These are phyloP conservation scores for Noctuana brunneofusca DNA, from an alignment of 2,888 invertebrate species.

Conservation along the genomic window DNA sequence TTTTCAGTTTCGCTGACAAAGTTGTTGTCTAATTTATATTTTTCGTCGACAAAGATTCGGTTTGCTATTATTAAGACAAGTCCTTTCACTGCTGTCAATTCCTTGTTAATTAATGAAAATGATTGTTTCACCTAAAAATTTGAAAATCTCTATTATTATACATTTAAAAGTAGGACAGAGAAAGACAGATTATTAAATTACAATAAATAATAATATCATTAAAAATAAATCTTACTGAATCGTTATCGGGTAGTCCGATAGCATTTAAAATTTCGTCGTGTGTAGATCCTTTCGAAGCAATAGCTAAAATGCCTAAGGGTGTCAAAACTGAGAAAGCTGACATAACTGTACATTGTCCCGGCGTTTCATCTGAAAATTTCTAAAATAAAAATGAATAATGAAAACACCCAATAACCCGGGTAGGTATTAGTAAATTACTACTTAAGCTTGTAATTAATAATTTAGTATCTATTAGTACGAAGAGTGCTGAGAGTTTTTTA, in stretches of 20 bases:
- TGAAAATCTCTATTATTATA: no score
- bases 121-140: background rate
- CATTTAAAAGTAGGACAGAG: no score
- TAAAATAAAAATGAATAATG: background rate
- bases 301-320: slow-evolving; percentile 12
- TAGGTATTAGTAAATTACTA: background rate
- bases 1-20: background rate
- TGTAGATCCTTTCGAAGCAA: slow-evolving; percentile 14
- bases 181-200: no score
- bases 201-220: background rate
- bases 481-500: no score
- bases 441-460: no score
- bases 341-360: slow-evolving; percentile 1
- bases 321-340: slow-evolving; percentile 22
- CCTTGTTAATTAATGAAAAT: background rate
- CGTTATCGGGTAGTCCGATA: slow-evolving; percentile 13
- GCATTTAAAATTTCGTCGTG: slow-evolving; percentile 22
- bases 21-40: background rate
- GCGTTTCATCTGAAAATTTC: background rate
- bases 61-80: background rate
- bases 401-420: no score
- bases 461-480: no score
- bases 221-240: background rate
- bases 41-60: background rate
- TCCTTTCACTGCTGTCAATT: background rate